A percentile compares a stretch with the other conserved stretches of the same genome.
phyloP scores from a whole-genome alignment of 2,113 vertebrate species.

The zebrafish (Danio rerio) region GRCz12tu NC_133194.1:16265501-16266000 shows the following conservation, averaged over 20 bases:
- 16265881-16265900: no score
- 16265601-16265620: background rate
- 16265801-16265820: no score
- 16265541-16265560: background rate
- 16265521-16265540: background rate
- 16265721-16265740: background rate
- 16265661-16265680: background rate
- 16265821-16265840: no score
- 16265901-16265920: no score
- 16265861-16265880: no score
- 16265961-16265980: no score
- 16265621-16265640: background rate
- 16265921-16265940: no score
- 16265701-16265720: background rate
- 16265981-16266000: no score
- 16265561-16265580: background rate
- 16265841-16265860: no score
- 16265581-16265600: background rate
- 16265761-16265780: background rate
- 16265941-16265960: no score
- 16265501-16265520: background rate
- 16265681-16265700: background rate
- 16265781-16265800: background rate
- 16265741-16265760: background rate
- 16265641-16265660: background rate